Evolutionary conservation across 2,888 invertebrate species (phyloP).

Genomic region (Dolichopus griseipennis): DNA sequence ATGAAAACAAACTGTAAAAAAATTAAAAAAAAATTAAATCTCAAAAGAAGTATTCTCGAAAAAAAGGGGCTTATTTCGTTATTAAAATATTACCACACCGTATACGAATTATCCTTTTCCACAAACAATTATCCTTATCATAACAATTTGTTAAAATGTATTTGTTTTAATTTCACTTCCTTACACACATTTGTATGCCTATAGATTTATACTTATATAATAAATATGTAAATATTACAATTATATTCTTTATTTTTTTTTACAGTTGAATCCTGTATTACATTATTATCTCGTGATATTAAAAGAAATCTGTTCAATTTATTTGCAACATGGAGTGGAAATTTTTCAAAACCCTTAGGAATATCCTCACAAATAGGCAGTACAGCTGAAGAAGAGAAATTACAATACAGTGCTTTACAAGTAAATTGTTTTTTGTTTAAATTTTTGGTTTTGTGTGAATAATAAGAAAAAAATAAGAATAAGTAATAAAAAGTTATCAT

Average conservation of each 20-base stretch:
- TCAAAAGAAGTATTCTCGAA: too few species aligned
- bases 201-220: too few species aligned
- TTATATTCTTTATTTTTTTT: neutral
- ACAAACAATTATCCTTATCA: too few species aligned
- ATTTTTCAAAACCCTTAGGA: conserved; percentile 65
- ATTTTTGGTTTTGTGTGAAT: neutral
- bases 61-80: too few species aligned
- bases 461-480: neutral
- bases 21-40: too few species aligned
- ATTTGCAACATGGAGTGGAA: conserved; percentile 91
- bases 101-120: too few species aligned
- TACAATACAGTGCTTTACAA: conserved; percentile 55
- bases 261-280: conserved; percentile 78
- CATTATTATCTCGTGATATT: conserved; percentile 76
- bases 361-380: conserved; percentile 42
- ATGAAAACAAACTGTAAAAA: too few species aligned
- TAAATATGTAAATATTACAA: too few species aligned
- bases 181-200: too few species aligned
- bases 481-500: neutral
- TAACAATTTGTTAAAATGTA: too few species aligned
- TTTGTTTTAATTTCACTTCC: too few species aligned
- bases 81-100: too few species aligned
- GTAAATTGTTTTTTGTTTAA: conserved; percentile 30
- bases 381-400: conserved; percentile 49
- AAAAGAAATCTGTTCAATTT: conserved; percentile 80